These are phyloP conservation scores for Spongia lamella DNA, from an alignment of 37 sponge, comb jelly and placozoan genomes.

Conservation along the genomic window DNA sequence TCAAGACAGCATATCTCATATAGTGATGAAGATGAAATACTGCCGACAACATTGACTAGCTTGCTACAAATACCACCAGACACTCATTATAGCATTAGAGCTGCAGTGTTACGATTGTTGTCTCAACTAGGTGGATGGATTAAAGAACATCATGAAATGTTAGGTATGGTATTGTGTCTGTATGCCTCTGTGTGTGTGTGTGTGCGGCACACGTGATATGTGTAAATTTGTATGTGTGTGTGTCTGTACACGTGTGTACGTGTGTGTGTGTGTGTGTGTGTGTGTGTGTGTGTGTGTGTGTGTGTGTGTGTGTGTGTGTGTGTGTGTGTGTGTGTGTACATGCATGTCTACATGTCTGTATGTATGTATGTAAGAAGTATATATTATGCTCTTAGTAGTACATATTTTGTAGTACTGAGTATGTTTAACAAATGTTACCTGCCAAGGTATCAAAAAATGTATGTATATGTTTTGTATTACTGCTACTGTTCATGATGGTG, in stretches of 20 bases:
- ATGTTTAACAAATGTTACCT: no score
- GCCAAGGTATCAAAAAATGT: no score
- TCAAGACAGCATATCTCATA: neutral
- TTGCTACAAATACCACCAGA: constrained; percentile 59
- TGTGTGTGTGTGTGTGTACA: no score
- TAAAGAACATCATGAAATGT: constrained; percentile 61
- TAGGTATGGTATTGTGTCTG: constrained; percentile 26
- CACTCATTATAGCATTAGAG: constrained; percentile 55
- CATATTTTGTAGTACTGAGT: neutral
- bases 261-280: no score
- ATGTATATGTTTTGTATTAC: no score
- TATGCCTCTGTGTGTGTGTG: neutral
- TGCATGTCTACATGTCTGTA: neutral
- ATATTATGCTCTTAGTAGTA: neutral
- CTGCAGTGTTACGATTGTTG: constrained; percentile 47
- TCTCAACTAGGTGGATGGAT: constrained; percentile 67
- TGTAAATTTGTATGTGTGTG: neutral
- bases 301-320: no score
- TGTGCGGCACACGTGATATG: no score
- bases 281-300: no score
- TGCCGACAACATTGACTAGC: constrained; percentile 61
- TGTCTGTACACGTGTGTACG: no score
- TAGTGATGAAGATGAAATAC: constrained; percentile 66
- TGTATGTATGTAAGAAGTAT: neutral
- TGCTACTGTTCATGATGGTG: no score